Conservation (phyloP, 2,888 invertebrate genomes). For the Andrena haemorrhoa region DNA sequence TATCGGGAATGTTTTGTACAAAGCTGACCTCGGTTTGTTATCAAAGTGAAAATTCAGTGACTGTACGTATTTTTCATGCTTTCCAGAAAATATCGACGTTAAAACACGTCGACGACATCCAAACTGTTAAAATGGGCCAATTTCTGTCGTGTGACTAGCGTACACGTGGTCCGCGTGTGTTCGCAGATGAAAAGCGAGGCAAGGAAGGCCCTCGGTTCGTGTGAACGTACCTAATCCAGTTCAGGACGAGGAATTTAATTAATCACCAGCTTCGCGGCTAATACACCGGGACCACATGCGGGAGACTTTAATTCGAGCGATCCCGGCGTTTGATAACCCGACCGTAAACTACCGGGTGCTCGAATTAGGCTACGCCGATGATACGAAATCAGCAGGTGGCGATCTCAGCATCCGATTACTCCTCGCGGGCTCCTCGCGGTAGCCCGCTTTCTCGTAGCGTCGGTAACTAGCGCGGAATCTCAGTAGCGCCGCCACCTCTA, state of each 20-base stretch:
- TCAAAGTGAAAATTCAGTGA: too few species aligned
- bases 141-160: not conserved
- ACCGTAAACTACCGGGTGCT: conserved; percentile 58
- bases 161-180: not conserved
- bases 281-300: conserved; percentile 57
- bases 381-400: conserved; percentile 70
- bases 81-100: too few species aligned
- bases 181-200: not conserved
- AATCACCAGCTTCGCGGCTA: conserved; percentile 63
- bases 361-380: conserved; percentile 64
- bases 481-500: conserved; percentile 12
- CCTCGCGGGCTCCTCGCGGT: conserved; percentile 8
- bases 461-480: conserved; percentile 24
- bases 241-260: conserved; percentile 66
- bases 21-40: too few species aligned
- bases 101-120: too few species aligned
- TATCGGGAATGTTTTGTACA: too few species aligned
- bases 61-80: too few species aligned
- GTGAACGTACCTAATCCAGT: conserved; percentile 47
- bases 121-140: not conserved
- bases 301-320: conserved; percentile 67
- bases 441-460: conserved; percentile 18
- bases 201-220: conserved; percentile 17
- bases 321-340: conserved; percentile 58
- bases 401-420: conserved; percentile 62